Evolutionary conservation across 2,797 vertebrate species (phyloP), one percentile per base, ranked within the genome.

Genomic region (Thaleichthys pacificus): DNA sequence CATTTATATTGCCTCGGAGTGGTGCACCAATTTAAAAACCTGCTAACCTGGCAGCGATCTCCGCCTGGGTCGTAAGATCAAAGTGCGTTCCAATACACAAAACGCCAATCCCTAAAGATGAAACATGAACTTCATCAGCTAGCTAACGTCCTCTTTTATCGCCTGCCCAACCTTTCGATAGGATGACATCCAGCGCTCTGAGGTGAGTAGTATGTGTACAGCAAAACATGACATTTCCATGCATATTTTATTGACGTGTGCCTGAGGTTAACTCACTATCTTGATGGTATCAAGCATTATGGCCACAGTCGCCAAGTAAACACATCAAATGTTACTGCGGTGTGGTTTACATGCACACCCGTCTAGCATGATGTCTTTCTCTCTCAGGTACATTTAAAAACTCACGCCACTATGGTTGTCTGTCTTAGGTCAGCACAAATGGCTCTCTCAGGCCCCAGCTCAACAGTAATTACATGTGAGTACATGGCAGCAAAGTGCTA

Each of bases 401-500:
- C 58, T 11, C 24, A 11, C 22, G 12, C 11, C 7, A 66, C 56
- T 71, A 66, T 73, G 76, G 71, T 77, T 71, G 68, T 81, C 81
- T 69, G 77, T 64, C 75, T 72, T 56, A 74, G 61, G 73, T 77
- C 77, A 82, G 68, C 73, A 71, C 38, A 73, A 78, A 83, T 76
- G 47, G 12, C 4, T 73, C 28, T 21, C 49, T 21, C 32, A 74
- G 61, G 68, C 68, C 49, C 72, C 69, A 66, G 68, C 71, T 78
- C 22, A 22, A 54, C 74, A 66, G 69, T 74, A 77, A 72, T 84
- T 78, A 83, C 79, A 85, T 72, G 82, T 82, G 81, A 78, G 85
- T 82, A 75, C 69, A 47, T 35, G 28, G 22, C 60, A 75, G 22
- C 76, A 35, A 76, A 79, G 70, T 79, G 67, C 67, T 56, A 66